Base-by-base conservation (phyloP, 2,113 vertebrate species). In the Phrynosoma blainvillii region DNA sequence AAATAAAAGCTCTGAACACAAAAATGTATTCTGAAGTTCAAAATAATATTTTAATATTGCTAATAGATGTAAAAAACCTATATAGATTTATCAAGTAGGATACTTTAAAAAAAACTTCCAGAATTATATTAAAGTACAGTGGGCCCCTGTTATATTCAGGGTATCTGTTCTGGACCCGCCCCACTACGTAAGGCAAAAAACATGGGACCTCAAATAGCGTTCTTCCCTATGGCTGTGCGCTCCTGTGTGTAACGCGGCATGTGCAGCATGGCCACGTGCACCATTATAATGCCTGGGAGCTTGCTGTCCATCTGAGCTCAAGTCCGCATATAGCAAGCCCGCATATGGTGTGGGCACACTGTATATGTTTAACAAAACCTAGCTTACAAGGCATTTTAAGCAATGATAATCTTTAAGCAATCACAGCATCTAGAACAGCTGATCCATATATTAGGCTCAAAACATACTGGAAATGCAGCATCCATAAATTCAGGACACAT, bases 381-480 rank as follows among this genome's bases (percentile, higher is more conserved):
- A 81, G 18, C 62, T 91, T 66, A 27, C 32, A 25, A 30, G 27
- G 14, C 9, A 4, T 87, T 80, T 80, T 56, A 47, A 5, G 36
- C 54, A 73, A 56, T 9, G 25, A 54, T 79, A 27, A 12, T 54
- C 0, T 85, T 59, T 73, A 87, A 23, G 36, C 21, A 32, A 86
- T 52, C 71, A 80, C 91, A 70, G 86, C 86, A 71, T 13, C 40
- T 27, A 18, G 42, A 91, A 62, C 0, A 42, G 66, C 82, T 65
- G 25, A 90, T 86, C 47, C 36, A 81, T 32, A 77, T 88, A 81
- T 2, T 32, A 71, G 77, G 90, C 18, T 16, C 79, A 88, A 82
- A 89, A 0, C 23, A 94, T 78, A 86, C 90, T 77, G 16, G 65
- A 23, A 21, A 91, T 80, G 52, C 56, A 84, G 40, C 4, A 84